Conservation (phyloP, 2,888 invertebrate species). For the Trichopoda pennipes region DNA sequence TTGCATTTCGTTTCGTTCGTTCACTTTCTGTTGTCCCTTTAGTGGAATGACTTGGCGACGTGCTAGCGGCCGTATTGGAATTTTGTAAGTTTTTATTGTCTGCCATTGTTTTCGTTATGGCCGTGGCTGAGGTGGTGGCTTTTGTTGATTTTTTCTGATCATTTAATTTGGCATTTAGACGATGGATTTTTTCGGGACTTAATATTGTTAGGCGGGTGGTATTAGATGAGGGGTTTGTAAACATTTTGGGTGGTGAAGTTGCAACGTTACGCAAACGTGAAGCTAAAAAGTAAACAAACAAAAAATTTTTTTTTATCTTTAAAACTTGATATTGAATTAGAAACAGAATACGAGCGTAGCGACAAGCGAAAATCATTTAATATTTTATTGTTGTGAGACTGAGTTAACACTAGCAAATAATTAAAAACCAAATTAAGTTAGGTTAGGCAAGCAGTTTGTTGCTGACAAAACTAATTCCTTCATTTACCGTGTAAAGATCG, state of each 20-base stretch:
- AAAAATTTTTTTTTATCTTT: no score
- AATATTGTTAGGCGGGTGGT: slow-evolving; percentile 76
- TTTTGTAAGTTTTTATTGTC: slow-evolving; percentile 49
- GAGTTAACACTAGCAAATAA: no score
- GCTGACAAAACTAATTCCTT: no score
- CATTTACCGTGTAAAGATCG: no score
- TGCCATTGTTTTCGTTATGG: slow-evolving; percentile 1
- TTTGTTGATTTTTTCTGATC: slow-evolving; percentile 77
- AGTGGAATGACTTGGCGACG: slow-evolving; percentile 51
- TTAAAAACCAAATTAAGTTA: no score
- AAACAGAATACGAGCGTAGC: no score
- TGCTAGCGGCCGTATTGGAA: slow-evolving; percentile 14
- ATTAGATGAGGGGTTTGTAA: slow-evolving; percentile 58
- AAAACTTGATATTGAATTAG: no score
- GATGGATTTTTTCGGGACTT: slow-evolving; percentile 80
- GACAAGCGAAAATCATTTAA: no score
- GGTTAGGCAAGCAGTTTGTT: no score
- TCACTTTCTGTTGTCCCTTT: slow-evolving; percentile 70
- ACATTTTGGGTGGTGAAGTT: slow-evolving; percentile 45
- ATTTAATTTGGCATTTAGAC: slow-evolving; percentile 76
- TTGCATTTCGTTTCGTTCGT: slow-evolving; percentile 71
- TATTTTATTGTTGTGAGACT: no score
- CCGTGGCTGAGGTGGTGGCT: slow-evolving; percentile 19
- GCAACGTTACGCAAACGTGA: slow-evolving; percentile 63
- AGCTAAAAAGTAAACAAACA: slow-evolving; percentile 11